Conservation (phyloP, 2,113 vertebrate genomes). For the Potamarius usumacintae region DNA sequence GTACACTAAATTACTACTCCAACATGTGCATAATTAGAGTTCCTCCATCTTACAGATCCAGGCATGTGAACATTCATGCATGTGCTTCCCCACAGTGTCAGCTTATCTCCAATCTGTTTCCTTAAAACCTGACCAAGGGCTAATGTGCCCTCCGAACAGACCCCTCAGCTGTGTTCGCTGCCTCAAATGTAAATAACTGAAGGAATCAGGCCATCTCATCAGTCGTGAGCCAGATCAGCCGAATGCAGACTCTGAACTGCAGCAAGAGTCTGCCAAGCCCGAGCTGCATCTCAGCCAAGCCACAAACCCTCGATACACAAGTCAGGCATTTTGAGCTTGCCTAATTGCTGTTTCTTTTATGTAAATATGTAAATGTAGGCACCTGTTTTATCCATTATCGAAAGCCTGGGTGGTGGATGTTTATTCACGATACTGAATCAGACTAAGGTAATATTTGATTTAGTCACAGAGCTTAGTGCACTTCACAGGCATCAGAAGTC, state of each 20-base stretch:
- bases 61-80: not conserved
- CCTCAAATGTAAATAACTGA: conserved; percentile 42
- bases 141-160: conserved; percentile 32
- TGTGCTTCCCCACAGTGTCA: not conserved
- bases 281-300: not conserved
- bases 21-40: not conserved
- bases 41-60: not conserved
- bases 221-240: conserved; percentile 30
- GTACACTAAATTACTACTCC: not conserved
- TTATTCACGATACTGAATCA: not conserved
- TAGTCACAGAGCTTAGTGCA: not conserved
- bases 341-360: conserved; percentile 11
- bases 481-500: not conserved
- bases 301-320: conserved; percentile 1
- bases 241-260: conserved; percentile 16
- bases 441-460: conserved; percentile 1
- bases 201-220: conserved; percentile 51
- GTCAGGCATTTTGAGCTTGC: not conserved
- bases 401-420: not conserved
- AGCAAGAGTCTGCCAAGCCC: conserved; percentile 23
- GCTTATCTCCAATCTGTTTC: conserved; percentile 28
- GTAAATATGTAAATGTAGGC: conserved; percentile 18
- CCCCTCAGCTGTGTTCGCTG: not conserved
- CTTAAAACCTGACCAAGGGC: conserved; percentile 30
- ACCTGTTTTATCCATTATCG: conserved; percentile 5